Percentiles rank a stretch among this genome's conserved stretches.
Evolutionary conservation across 2,113 vertebrate species (phyloP).

Genomic region (Zapornia atra): DNA sequence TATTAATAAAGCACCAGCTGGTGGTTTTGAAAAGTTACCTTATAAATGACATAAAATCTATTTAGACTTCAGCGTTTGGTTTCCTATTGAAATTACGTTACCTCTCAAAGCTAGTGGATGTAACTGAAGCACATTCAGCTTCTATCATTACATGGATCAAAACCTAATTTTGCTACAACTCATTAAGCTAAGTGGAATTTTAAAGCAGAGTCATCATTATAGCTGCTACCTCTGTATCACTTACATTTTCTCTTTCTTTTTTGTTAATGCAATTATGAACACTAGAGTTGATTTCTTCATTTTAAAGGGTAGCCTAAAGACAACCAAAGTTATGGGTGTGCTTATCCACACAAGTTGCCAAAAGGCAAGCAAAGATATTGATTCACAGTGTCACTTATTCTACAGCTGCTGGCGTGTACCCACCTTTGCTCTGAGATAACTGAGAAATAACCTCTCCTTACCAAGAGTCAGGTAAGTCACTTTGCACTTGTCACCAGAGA

Average conservation of each 20-base stretch:
- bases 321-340: background rate
- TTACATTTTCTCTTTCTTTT: background rate
- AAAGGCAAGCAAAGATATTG: background rate
- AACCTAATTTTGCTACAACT: background rate
- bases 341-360: background rate
- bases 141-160: background rate
- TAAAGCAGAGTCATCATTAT: background rate
- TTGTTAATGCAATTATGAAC: background rate
- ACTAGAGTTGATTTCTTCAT: background rate
- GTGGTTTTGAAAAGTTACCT: background rate
- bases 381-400: background rate
- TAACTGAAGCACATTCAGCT: background rate
- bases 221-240: background rate
- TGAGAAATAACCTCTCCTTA: background rate
- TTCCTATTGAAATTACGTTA: background rate
- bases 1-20: background rate
- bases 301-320: background rate
- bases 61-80: background rate
- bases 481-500: background rate
- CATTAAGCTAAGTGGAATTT: background rate
- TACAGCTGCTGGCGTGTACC: background rate
- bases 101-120: background rate
- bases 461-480: background rate
- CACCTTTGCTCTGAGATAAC: background rate
- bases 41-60: background rate